Evolutionary conservation across 2,888 invertebrate species (phyloP).

Genomic region (Archips xylosteana): DNA sequence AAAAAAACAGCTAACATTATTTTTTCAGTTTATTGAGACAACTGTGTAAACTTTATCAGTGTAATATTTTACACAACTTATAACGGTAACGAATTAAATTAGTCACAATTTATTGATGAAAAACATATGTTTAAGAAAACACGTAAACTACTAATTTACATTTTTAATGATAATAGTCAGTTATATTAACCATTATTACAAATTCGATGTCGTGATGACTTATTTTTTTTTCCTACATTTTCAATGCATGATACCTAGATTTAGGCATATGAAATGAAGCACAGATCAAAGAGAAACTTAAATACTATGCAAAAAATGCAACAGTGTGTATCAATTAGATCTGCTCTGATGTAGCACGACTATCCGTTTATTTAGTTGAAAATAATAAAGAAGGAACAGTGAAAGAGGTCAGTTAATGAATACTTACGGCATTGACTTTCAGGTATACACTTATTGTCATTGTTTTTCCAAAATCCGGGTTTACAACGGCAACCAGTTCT

Average conservation of each 20-base stretch:
- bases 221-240: too few species aligned
- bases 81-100: not conserved
- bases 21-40: not conserved
- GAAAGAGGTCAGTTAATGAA: not conserved
- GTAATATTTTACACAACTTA: not conserved
- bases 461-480: constrained; percentile 47
- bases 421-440: constrained; percentile 53
- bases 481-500: constrained; percentile 49
- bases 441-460: constrained; percentile 50
- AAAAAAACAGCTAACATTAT: not conserved
- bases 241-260: too few species aligned
- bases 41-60: not conserved
- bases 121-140: not conserved
- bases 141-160: too few species aligned
- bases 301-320: too few species aligned
- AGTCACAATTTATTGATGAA: not conserved
- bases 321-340: too few species aligned
- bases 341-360: too few species aligned
- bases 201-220: too few species aligned
- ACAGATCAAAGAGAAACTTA: too few species aligned
- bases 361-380: too few species aligned
- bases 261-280: too few species aligned
- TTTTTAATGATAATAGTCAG: too few species aligned
- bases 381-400: not conserved
- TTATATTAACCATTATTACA: too few species aligned